Conservation (phyloP, 2,797 vertebrate genomes). For the Zalophus californianus region DNA sequence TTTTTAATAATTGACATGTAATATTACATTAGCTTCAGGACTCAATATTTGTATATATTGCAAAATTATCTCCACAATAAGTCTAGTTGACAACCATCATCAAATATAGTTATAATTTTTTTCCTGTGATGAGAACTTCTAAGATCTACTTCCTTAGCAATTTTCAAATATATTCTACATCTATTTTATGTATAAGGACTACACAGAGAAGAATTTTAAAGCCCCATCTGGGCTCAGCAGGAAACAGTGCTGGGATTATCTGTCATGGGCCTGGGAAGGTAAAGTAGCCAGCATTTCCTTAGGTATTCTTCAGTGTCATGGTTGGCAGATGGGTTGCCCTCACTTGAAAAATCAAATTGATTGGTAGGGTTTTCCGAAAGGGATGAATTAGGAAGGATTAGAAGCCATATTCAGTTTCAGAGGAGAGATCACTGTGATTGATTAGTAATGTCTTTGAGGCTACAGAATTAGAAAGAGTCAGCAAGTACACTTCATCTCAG, state of each 20-base stretch:
- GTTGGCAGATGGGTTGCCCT: neutral
- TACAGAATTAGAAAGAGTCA: neutral
- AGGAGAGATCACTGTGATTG: neutral
- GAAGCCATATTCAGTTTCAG: constrained; percentile 11
- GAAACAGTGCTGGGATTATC: neutral
- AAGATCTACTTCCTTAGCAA: neutral
- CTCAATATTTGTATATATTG: neutral
- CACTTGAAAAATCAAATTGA: neutral
- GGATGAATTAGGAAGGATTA: neutral
- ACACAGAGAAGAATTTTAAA: neutral
- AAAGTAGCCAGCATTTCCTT: neutral
- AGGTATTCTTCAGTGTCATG: neutral
- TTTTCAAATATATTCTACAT: neutral
- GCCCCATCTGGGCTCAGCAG: neutral
- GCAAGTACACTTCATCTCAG: neutral
- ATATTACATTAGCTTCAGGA: neutral
- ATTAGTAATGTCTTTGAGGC: neutral
- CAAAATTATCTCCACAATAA: neutral
- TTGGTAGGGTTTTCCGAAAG: neutral
- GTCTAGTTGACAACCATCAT: neutral
- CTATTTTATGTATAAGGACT: neutral
- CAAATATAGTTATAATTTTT: neutral
- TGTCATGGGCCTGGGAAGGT: neutral
- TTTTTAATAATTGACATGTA: neutral
- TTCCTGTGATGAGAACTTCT: neutral